A percentile compares a stretch with the other conserved stretches of the same genome.
Conservation (phyloP, 2,113 vertebrate species). For the Eolophus roseicapilla region DNA sequence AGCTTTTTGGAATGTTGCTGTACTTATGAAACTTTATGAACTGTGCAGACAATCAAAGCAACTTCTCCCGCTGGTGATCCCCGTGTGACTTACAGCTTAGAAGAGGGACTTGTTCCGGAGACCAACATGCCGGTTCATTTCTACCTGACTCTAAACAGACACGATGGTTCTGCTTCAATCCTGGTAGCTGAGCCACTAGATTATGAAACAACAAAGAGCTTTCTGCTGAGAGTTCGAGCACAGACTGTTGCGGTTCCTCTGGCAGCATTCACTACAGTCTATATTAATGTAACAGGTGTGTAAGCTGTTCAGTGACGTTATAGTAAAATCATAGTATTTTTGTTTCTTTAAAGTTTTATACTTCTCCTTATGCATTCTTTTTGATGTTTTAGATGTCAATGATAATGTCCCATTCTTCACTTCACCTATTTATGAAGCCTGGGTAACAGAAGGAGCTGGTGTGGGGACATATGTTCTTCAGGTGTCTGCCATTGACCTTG, state of each 20-base stretch:
- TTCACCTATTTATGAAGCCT: conserved; percentile 88
- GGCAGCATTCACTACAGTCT: conserved; percentile 82
- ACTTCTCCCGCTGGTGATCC: conserved; percentile 86
- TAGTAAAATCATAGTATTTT: too few relatives aligned
- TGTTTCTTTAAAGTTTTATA: not conserved
- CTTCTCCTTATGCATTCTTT: not conserved
- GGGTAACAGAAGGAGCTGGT: conserved; percentile 81
- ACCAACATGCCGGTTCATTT: conserved; percentile 89
- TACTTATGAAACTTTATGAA: not conserved
- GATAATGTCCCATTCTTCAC: conserved; percentile 93
- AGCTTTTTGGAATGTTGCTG: not conserved
- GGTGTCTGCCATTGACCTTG: conserved; percentile 85
- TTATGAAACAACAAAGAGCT: conserved; percentile 84
- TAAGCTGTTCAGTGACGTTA: not conserved
- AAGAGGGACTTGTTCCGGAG: conserved; percentile 87
- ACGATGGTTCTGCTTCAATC: conserved; percentile 85
- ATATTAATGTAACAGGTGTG: conserved; percentile 85
- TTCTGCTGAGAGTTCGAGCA: conserved; percentile 83
- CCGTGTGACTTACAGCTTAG: conserved; percentile 85
- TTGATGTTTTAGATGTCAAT: conserved; percentile 81
- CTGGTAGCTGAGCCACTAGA: conserved; percentile 86
- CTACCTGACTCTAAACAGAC: conserved; percentile 88
- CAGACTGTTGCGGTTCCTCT: conserved; percentile 86
- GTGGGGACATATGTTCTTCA: conserved; percentile 83
- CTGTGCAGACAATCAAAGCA: conserved; percentile 84